phyloP scores from a whole-genome alignment of 2,888 invertebrate genomes.

The Microchrysa polita region DNA sequence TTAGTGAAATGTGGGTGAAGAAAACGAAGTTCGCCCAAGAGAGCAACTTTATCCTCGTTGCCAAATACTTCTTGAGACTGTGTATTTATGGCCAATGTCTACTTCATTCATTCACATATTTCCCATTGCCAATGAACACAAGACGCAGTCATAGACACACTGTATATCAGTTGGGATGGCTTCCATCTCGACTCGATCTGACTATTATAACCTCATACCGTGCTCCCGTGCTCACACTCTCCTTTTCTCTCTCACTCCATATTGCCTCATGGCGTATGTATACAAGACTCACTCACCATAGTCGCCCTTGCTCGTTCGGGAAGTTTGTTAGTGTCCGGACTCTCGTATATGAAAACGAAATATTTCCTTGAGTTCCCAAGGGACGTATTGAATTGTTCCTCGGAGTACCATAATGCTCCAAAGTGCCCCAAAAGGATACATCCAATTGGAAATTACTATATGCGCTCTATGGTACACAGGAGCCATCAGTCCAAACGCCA shows the following conservation, averaged over 20 bases:
- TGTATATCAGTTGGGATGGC: slow-evolving; percentile 38
- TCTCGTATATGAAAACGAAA: slow-evolving; percentile 50
- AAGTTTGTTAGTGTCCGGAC: slow-evolving; percentile 36
- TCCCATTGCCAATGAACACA: slow-evolving; percentile 28
- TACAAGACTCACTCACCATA: no score
- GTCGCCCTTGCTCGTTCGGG: slow-evolving; percentile 1
- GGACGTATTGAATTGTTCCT: slow-evolving; percentile 63
- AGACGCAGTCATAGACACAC: slow-evolving; percentile 24
- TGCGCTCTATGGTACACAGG: slow-evolving; percentile 44
- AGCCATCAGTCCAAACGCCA: slow-evolving; percentile 36
- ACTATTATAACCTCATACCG: slow-evolving; percentile 24
- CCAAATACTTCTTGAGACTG: slow-evolving; percentile 46
- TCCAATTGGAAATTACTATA: slow-evolving; percentile 61
- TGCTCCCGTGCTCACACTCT: slow-evolving; percentile 2
- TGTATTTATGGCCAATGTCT: slow-evolving; percentile 48
- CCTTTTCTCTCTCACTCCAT: background rate
- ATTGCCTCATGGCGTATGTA: slow-evolving; percentile 33
- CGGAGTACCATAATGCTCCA: slow-evolving; percentile 63
- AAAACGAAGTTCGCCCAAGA: slow-evolving; percentile 47
- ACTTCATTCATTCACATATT: slow-evolving; percentile 41
- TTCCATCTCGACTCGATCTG: slow-evolving; percentile 33
- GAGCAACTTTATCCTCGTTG: slow-evolving; percentile 47
- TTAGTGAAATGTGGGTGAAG: slow-evolving; percentile 32
- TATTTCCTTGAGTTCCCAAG: slow-evolving; percentile 54
- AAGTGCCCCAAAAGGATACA: slow-evolving; percentile 62